Evolutionary conservation across 2,888 invertebrate genomes (phyloP), one percentile per base, ranked within the genome.

Genomic region (Tetropium fuscum): DNA sequence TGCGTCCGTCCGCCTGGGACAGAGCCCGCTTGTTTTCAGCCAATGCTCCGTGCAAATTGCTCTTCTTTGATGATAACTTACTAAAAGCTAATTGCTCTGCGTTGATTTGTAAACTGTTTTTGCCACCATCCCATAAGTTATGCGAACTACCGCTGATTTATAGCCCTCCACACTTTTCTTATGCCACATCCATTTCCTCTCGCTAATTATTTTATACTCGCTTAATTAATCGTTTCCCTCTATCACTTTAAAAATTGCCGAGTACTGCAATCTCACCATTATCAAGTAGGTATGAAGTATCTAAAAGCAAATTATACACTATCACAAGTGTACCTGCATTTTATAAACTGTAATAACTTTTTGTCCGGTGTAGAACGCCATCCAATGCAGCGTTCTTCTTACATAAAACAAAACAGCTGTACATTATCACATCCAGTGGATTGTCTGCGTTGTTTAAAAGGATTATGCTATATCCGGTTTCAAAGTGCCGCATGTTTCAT

Each of bases 1-100:
- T 64, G 66, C 73, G 72, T 73, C 73, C 74, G 70, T 68, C 70
- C 71, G 67, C 66, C 58, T 43, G 20, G 56, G 63, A 77, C 76
- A 75, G 71, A 62, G 62, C 60, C 60, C 51, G 48, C 74, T 74
- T 81, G 80, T 81, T 75, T 71, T 66, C 68, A 70, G 66, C 77
- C 78, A 80, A 81, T 80, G 80, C 74, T 73, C 77, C 79, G 77
- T 80, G 77, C 78, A 80, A 81, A 81, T 80, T 79, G 79, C 78
- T 79, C 78, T 78, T 78, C 80, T 81, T 80, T 80, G 79, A 80
- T 80, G 79, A 80, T 80, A 78, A 78, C 74, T 76, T 70, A 72
- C 74, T 76, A 77, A 76, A 75, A 76, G 76, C 78, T 80, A 79
- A 80, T 79, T 79, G 78, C 78, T 74, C 69, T 74, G 74, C 73